Base-by-base conservation (phyloP, 2,888 invertebrate species). In the Drosophila sordidula region DNA sequence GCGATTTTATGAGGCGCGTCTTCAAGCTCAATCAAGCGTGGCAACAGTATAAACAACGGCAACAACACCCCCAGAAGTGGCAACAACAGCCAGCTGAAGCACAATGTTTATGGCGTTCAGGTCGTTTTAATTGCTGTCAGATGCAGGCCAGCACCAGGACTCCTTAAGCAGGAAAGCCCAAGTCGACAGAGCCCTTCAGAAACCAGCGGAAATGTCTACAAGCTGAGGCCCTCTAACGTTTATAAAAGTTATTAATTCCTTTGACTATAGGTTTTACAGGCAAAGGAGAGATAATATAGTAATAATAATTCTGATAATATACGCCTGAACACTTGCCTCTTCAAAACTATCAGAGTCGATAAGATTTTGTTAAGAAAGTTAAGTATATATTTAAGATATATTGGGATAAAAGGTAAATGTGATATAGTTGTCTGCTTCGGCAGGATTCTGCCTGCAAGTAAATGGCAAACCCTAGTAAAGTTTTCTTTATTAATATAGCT, bases 1-100 rank as follows among this genome's bases (percentile, higher is more conserved):
- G 57, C 29, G 72, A 82, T 59, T 85, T 80, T 78, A 86, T 80
- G 86, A 70, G 72, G 72, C 86, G 66, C 70, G 67, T 70, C 80
- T 70, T 68, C 65, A 47, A 69, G 84, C 83, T 78, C 83, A 80
- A 64, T 74, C 74, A 75, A 70, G 71, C 67, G 54, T 45, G 51
- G 42, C 78, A 72, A 45, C 55, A 75, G 54, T 16, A 55, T 45
- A 44, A 59, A 38, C 65, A 45, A 36, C 42, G 55, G 52, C 39
- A 62, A 39, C 49, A 65, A 49, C 38, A 34, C 5, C 49, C 46
- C 18, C 45, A 22, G 8, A 26, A 39, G 12, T 3, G 41, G 25
- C 39, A 52, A 51, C 22, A 52, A 51, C 22, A 47, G 44, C 22
- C 66, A 41, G 22, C 61, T 61, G 42, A 41, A 62, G 65, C 70